Evolutionary conservation across 2,113 vertebrate species (phyloP).

Genomic region (Tragelaphus imberbis): DNA sequence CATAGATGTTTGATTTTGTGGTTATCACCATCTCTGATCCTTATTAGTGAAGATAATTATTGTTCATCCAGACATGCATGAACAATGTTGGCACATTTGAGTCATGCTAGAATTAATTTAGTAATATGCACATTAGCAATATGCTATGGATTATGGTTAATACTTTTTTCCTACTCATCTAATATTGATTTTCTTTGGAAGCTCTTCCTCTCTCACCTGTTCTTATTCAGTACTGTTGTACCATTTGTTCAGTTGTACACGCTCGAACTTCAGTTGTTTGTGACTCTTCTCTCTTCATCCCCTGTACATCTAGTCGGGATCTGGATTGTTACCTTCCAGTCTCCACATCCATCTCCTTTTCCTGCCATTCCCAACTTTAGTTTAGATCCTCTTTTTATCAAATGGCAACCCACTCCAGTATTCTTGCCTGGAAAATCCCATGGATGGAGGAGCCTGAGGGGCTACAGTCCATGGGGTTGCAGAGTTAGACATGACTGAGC

Average conservation of each 20-base stretch:
- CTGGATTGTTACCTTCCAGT: not conserved
- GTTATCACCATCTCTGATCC: not conserved
- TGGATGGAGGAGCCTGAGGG: not conserved
- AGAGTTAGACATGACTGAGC: not conserved
- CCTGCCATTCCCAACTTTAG: not conserved
- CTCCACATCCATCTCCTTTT: not conserved
- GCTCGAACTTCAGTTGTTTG: not conserved
- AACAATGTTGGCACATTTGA: not conserved
- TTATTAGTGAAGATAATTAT: not conserved
- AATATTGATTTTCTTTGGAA: not conserved
- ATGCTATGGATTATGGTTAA: not conserved
- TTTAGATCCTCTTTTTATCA: not conserved
- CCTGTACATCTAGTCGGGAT: not conserved
- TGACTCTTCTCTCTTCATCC: not conserved
- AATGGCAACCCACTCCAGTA: not conserved
- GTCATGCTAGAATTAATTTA: not conserved
- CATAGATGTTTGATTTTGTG: not conserved
- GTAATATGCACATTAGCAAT: not conserved
- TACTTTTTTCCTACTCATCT: not conserved
- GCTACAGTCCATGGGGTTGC: not conserved
- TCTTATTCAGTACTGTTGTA: not conserved
- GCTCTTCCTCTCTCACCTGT: not conserved
- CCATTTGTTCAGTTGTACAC: not conserved
- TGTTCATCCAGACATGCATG: not conserved
- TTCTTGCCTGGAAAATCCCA: not conserved